Evolutionary conservation across 1,140 invertebrate species (phyloP).

Genomic region (Megalopta genalis): DNA sequence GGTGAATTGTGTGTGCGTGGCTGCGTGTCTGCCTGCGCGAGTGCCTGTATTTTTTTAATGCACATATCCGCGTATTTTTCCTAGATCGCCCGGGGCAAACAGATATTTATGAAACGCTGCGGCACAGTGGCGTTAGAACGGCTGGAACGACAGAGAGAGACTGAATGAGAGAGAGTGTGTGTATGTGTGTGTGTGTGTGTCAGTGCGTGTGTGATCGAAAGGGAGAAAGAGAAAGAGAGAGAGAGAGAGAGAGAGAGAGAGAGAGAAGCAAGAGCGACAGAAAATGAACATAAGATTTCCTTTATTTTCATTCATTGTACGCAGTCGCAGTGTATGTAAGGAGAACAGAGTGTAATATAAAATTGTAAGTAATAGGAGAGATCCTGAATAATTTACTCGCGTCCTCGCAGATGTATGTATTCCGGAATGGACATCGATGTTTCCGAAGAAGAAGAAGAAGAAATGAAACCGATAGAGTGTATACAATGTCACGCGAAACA

Average conservation of each 20-base stretch:
- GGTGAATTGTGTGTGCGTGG: constrained; percentile 2
- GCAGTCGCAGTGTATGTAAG: constrained; percentile 31
- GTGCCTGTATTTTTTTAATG: constrained; percentile 47
- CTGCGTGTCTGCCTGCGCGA: constrained; percentile 26
- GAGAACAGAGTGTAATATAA: constrained; percentile 54
- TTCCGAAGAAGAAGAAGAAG: background rate
- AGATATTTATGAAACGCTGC: constrained; percentile 34
- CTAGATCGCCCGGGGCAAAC: constrained; percentile 26
- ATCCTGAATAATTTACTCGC: constrained; percentile 71
- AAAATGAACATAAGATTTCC: constrained; percentile 14
- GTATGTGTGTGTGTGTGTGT: no score
- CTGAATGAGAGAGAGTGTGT: background rate
- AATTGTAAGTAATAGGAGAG: constrained; percentile 61
- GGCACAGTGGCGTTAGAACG: background rate
- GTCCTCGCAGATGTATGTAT: constrained; percentile 18
- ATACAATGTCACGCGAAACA: constrained; percentile 2
- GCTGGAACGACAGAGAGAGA: background rate
- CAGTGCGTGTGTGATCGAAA: background rate
- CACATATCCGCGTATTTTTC: constrained; percentile 55
- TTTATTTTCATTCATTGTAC: constrained; percentile 38
- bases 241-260: background rate
- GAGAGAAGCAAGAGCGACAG: background rate
- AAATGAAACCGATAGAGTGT: background rate
- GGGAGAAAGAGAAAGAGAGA: background rate
- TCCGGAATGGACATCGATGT: background rate